Evolutionary conservation across 2,888 invertebrate species (phyloP), one percentile per base, ranked within the genome.

Genomic region (Oscheius sp.): DNA sequence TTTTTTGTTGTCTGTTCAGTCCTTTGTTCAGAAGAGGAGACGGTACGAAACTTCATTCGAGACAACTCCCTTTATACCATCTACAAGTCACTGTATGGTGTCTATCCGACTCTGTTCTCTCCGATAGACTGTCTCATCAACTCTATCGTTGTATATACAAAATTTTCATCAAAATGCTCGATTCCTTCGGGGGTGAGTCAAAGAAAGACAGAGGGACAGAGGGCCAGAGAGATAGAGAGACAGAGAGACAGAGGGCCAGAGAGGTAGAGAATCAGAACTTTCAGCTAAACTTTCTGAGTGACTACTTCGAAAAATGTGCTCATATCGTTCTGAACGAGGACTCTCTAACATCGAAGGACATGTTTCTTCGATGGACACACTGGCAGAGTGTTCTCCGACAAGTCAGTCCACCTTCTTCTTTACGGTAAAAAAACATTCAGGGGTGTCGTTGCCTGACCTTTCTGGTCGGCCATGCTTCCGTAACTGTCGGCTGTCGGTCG

Each of bases 381-480:
- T 72, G 72, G 72, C 60, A 62, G 53, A 51, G 11, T 62, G n/a
- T 72, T 9, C 37, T 72, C 48, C 32, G 60, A 72, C 60, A 72
- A 62, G 72, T 72, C 21, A 9, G 47, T 59, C 47, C 10, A 1
- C 42, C 13, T 13, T 33, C n/a, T 47, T 42, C 37, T 42, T 59
- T 9, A 21, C 33, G 1, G 21, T 32, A 62, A 9, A 10, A 7
- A 5, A 47, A 11, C 47, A 21, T 59, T 13, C 62, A 72, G 72
- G 51, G 62, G 32, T 60, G 32, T 48, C 9, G 51, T 1, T 72
- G 62, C 50, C 32, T 72, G n/a, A 9, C 72, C 10, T 60, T 55
- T 62, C 42, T 72, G 35, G 60, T 37, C 2, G 11, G 33, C 11
- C 50, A 50, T 9, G 21, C 51, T 7, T 33, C 21, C 7, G n/a